phyloP scores from a whole-genome alignment of 2,888 invertebrate genomes.

The Volucella inflata region DNA sequence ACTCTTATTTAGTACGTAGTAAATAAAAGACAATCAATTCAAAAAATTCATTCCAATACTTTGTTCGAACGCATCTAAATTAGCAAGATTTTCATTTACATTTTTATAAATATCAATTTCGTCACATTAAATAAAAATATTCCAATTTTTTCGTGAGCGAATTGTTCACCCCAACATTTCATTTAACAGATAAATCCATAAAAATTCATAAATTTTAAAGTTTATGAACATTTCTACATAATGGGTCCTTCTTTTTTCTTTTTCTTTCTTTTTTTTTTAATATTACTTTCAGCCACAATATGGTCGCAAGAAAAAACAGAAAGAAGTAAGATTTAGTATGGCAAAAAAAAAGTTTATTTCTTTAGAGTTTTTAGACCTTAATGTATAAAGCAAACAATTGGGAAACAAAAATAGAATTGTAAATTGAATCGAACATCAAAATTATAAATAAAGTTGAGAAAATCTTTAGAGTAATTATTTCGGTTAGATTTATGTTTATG shows the following conservation, averaged over 20 bases:
- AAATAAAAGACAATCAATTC: constrained; percentile 2
- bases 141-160: constrained; percentile 32
- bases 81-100: neutral
- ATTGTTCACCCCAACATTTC: constrained; percentile 33
- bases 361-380: constrained; percentile 66
- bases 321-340: constrained; percentile 94
- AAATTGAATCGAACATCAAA: constrained; percentile 46
- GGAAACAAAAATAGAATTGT: constrained; percentile 57
- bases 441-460: constrained; percentile 53
- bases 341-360: constrained; percentile 71
- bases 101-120: too few species aligned
- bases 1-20: constrained; percentile 23
- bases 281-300: constrained; percentile 85
- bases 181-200: constrained; percentile 43
- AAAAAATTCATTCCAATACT: constrained; percentile 21
- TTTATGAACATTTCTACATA: constrained; percentile 76
- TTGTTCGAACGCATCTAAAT: constrained; percentile 46
- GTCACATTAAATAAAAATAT: constrained; percentile 14
- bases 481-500: constrained; percentile 7
- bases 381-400: constrained; percentile 48
- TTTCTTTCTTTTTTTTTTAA: constrained; percentile 77
- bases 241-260: constrained; percentile 76
- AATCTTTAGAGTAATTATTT: constrained; percentile 12
- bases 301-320: constrained; percentile 99
- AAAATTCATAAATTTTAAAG: constrained; percentile 42